Percentiles rank a stretch among this genome's conserved stretches.
These are phyloP conservation scores for Lepidochrysops patricia DNA, from an alignment of 2,888 invertebrate genomes.

Conservation along the genomic window DNA sequence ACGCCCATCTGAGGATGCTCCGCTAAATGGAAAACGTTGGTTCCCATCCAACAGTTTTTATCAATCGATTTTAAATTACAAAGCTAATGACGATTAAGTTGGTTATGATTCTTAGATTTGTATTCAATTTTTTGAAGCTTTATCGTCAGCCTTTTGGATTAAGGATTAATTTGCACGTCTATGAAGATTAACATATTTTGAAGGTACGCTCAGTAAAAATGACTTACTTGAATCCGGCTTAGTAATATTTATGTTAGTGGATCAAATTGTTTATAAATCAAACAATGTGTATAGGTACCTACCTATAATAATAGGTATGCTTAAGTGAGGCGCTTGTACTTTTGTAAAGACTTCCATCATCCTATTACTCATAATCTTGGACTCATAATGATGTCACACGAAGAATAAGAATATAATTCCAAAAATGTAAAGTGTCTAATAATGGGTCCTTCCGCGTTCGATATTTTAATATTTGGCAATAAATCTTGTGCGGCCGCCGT, in stretches of 20 bases:
- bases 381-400: not conserved
- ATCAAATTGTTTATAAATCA: no score
- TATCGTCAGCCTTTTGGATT: no score
- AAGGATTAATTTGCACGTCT: no score
- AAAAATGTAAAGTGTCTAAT: not conserved
- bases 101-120: not conserved
- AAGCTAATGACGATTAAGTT: not conserved
- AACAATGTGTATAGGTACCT: no score
- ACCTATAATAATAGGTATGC: no score
- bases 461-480: constrained; percentile 8
- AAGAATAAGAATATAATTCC: not conserved
- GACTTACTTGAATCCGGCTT: no score
- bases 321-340: not conserved
- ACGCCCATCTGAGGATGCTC: constrained; percentile 35
- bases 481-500: constrained; percentile 23
- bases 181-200: no score
- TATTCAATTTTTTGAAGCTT: no score
- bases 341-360: not conserved
- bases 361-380: not conserved
- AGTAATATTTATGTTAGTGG: no score
- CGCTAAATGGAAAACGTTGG: constrained; percentile 37
- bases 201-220: no score
- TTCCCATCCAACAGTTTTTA: constrained; percentile 29
- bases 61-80: constrained; percentile 27
- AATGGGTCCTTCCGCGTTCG: not conserved